phyloP scores from a whole-genome alignment of 2,113 vertebrate species.

The Poeciliopsis turrubarensis region DNA sequence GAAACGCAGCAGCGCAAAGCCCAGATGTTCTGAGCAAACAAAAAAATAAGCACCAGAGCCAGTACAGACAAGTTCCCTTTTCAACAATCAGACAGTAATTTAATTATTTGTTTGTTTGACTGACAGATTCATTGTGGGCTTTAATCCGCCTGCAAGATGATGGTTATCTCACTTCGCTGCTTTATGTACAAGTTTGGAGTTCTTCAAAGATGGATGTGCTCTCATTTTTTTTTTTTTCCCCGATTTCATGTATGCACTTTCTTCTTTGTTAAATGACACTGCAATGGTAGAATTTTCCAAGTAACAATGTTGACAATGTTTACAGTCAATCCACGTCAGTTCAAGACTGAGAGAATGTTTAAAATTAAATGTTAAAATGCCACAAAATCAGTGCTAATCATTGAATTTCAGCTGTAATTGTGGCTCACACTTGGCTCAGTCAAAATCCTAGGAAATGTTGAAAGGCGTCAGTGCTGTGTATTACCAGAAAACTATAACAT shows the following conservation, averaged over 20 bases:
- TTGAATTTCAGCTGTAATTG: too few relatives aligned
- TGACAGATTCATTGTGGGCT: background rate
- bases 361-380: too few relatives aligned
- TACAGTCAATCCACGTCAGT: too few relatives aligned
- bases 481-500: too few relatives aligned
- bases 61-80: background rate
- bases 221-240: background rate
- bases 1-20: background rate
- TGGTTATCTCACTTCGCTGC: background rate
- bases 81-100: background rate
- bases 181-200: background rate
- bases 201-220: background rate
- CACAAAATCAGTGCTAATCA: too few relatives aligned
- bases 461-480: too few relatives aligned
- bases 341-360: too few relatives aligned
- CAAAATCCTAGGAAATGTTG: too few relatives aligned
- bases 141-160: background rate
- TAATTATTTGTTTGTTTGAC: background rate
- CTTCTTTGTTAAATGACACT: background rate
- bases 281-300: too few relatives aligned
- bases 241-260: background rate
- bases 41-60: slow-evolving; percentile 1
- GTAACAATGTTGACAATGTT: too few relatives aligned
- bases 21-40: slow-evolving; percentile 16
- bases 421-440: too few relatives aligned